These are phyloP conservation scores for Aldabrachelys gigantea DNA, from an alignment of 2,113 vertebrate genomes.

Conservation along the genomic window DNA sequence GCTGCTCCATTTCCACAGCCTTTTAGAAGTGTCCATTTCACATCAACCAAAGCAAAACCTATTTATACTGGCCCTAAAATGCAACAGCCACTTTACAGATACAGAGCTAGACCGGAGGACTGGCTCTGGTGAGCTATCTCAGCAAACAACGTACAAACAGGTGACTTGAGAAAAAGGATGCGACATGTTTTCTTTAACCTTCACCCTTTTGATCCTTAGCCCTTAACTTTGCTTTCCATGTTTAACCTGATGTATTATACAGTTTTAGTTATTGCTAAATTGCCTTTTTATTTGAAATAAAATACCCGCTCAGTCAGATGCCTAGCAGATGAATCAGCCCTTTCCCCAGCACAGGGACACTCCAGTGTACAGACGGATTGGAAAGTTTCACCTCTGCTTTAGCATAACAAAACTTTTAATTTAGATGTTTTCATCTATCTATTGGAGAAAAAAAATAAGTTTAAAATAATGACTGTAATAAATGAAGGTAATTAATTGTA, in stretches of 20 bases:
- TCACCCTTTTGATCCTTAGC: neutral
- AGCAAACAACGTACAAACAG: neutral
- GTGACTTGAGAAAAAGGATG: neutral
- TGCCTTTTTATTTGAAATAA: neutral
- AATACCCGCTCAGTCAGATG: neutral
- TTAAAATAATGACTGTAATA: constrained; percentile 90
- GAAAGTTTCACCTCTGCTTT: constrained; percentile 79
- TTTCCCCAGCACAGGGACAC: accelerated
- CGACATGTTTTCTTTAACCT: neutral
- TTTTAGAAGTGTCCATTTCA: neutral
- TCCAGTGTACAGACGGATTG: accelerated
- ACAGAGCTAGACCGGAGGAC: neutral
- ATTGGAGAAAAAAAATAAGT: constrained; percentile 80
- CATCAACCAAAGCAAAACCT: neutral
- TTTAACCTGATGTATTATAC: neutral
- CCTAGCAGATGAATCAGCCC: neutral
- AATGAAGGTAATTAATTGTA: constrained; percentile 91
- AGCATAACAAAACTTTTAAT: constrained; percentile 85
- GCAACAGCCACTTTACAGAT: neutral
- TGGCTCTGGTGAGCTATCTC: neutral
- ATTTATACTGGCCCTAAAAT: neutral
- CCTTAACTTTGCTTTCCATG: neutral
- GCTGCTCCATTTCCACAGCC: neutral
- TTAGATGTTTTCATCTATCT: constrained; percentile 85
- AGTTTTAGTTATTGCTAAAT: neutral